Conservation (phyloP, 2,797 vertebrate genomes). For the Eulemur coronatus region DNA sequence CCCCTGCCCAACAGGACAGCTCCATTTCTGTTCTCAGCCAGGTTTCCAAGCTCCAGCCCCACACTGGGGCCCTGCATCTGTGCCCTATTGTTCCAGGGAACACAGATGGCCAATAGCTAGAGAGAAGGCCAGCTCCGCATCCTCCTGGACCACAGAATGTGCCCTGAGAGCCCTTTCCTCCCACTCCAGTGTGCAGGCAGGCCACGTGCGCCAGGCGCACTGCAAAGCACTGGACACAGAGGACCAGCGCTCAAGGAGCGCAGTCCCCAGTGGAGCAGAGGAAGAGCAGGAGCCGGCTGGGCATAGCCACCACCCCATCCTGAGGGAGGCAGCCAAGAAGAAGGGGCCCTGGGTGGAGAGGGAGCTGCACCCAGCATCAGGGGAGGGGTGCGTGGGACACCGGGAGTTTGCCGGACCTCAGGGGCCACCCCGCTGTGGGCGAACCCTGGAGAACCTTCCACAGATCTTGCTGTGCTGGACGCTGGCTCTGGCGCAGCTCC, state of each 20-base stretch:
- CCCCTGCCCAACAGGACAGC: not conserved
- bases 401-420: not conserved
- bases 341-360: not conserved
- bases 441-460: not conserved
- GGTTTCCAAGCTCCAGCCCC: not conserved
- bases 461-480: not conserved
- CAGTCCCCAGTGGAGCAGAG: not conserved
- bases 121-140: not conserved
- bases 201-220: rapidly evolving
- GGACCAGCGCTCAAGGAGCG: rapidly evolving
- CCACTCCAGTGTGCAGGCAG: not conserved
- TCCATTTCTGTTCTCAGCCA: not conserved
- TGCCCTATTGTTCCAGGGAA: not conserved
- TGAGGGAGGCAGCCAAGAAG: not conserved
- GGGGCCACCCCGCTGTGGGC: rapidly evolving
- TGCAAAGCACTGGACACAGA: not conserved
- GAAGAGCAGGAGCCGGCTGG: not conserved
- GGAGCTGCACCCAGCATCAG: not conserved
- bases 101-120: not conserved
- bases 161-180: not conserved
- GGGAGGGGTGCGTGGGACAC: not conserved
- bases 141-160: not conserved
- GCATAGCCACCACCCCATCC: not conserved
- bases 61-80: not conserved
- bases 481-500: not conserved